These are phyloP conservation scores for Cherax quadricarinatus DNA, from an alignment of 1,140 invertebrate species.

Conservation along the genomic window DNA sequence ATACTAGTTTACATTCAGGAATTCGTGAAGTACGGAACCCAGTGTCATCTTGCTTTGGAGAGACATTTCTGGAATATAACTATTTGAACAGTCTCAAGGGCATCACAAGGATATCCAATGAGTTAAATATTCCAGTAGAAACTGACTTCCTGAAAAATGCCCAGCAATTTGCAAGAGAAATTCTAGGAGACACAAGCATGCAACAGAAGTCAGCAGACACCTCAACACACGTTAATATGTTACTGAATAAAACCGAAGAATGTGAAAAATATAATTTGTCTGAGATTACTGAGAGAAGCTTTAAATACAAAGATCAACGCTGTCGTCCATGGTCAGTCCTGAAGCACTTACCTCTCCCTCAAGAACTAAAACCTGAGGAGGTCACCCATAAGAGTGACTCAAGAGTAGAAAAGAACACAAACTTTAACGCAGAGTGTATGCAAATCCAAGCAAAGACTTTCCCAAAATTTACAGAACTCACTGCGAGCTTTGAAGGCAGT, in stretches of 20 bases:
- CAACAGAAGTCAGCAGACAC: background rate
- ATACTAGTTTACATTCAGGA: background rate
- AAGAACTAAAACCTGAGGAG: too few relatives aligned
- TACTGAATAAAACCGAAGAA: background rate
- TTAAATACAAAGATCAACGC: background rate
- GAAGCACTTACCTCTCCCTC: slow-evolving; percentile 5
- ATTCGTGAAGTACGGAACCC: background rate
- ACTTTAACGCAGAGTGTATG: background rate
- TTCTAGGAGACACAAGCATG: background rate
- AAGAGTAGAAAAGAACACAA: background rate
- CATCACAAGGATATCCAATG: background rate
- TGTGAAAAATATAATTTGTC: background rate
- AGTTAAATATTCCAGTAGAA: background rate
- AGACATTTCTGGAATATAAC: background rate
- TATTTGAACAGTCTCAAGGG: background rate
- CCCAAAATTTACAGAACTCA: background rate
- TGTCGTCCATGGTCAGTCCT: slow-evolving; percentile 26
- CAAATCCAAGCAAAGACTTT: background rate
- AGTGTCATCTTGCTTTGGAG: background rate
- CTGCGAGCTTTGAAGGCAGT: background rate
- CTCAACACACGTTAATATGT: background rate
- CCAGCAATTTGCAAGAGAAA: background rate
- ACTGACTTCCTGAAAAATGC: background rate
- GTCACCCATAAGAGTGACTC: background rate
- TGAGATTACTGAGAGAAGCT: background rate